Base-by-base conservation (phyloP, 30 jellyfish, hydroid and myxozoan species). In the Aurelia sp. region DNA sequence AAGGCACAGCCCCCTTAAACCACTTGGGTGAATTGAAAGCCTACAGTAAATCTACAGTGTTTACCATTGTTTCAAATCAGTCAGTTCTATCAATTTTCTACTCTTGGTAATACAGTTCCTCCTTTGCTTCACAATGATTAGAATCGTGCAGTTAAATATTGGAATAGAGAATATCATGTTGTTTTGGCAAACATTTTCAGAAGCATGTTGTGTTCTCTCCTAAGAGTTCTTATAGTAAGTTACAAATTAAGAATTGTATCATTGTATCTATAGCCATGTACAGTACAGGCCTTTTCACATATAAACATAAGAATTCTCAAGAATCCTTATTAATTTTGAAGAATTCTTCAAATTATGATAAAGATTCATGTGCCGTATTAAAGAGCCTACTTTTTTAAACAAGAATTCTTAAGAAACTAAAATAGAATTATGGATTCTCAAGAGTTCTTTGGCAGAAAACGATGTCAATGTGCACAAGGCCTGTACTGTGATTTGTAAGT, bases 61-160 rank as follows among this genome's bases (percentile, higher is more conserved):
- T n/a, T n/a, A n/a, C n/a, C n/a, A 63, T 20, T 63, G n/a, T 63
- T 20, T 63, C 38, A 20, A 63, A 63, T 63, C 74, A 63, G 74
- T 63, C 74, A 63, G 74, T 63, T 63, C 74, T 63, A 41, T 63
- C 74, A 63, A 63, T n/a, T 63, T 63, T 63, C 74, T 18, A 3
- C 74, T 63, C 11, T 40, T 40, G 1, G 10, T 8, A 63, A 18
- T 20, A 41, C 11, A 63, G 74, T 63, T 63, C 74, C 9, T 63
- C 40, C 74, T 63, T 63, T 12, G 74, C 74, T 63, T 63, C 4
- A 19, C 74, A 63, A 63, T 20, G 38, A 63, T 63, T n/a, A n/a
- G n/a, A n/a, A n/a, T n/a, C n/a, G n/a, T n/a, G n/a, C n/a, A n/a
- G n/a, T n/a, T n/a, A n/a, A n/a, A n/a, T n/a, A n/a, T n/a, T 63